Evolutionary conservation across 2,888 invertebrate species (phyloP).

Genomic region (Phaonia tiefii): DNA sequence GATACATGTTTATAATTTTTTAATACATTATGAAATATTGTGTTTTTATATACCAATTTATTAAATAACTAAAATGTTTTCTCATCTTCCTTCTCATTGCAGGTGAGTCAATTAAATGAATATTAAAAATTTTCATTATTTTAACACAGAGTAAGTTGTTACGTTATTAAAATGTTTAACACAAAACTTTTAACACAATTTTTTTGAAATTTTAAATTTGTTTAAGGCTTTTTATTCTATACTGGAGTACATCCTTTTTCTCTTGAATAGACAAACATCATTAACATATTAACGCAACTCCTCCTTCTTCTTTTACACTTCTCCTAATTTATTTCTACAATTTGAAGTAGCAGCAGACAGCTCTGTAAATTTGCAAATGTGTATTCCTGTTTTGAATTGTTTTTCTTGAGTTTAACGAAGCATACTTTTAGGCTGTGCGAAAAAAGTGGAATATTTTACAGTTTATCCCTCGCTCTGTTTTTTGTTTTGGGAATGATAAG

Average conservation of each 20-base stretch:
- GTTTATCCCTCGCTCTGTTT: background rate
- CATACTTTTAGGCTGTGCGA: constrained; percentile 26
- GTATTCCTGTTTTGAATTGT: background rate
- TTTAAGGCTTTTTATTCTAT: too few relatives aligned
- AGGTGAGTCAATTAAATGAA: constrained; percentile 54
- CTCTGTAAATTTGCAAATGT: constrained; percentile 2
- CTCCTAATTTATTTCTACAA: too few relatives aligned
- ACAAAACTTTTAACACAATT: too few relatives aligned
- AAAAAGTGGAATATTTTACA: background rate
- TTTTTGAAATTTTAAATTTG: too few relatives aligned
- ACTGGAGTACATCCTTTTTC: too few relatives aligned
- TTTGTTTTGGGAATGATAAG: background rate
- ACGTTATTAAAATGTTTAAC: background rate
- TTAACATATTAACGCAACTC: constrained; percentile 15
- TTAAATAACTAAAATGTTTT: constrained; percentile 3
- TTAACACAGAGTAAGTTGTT: constrained; percentile 19
- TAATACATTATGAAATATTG: too few relatives aligned
- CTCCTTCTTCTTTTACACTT: background rate
- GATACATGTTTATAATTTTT: too few relatives aligned
- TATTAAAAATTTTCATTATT: background rate
- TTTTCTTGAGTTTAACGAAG: constrained; percentile 11
- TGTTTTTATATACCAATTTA: too few relatives aligned
- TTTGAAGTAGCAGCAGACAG: background rate
- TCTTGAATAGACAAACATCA: constrained; percentile 24
- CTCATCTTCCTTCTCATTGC: constrained; percentile 47